Evolutionary conservation across 2,797 vertebrate genomes (phyloP).

Genomic region (Trachurus trachurus): DNA sequence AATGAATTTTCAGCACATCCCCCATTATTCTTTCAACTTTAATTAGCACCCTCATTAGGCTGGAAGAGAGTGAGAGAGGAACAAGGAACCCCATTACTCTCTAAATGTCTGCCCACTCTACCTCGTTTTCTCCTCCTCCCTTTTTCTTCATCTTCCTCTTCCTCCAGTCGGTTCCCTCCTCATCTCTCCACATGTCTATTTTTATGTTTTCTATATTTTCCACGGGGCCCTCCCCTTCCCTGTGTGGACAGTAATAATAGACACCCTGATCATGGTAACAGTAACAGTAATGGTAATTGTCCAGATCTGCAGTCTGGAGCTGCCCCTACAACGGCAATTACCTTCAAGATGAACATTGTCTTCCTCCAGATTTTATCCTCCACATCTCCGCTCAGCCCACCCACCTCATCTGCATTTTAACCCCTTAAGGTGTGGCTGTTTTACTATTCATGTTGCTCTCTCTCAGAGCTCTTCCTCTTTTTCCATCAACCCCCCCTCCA

Average conservation of each 20-base stretch:
- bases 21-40: slow-evolving; percentile 71
- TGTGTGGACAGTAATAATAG: slow-evolving; percentile 35
- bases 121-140: slow-evolving; percentile 52
- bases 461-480: slow-evolving; percentile 28
- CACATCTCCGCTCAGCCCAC: slow-evolving; percentile 41
- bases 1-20: slow-evolving; percentile 71
- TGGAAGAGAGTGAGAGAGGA: slow-evolving; percentile 68
- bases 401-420: slow-evolving; percentile 73
- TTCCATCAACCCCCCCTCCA: slow-evolving; percentile 14
- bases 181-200: slow-evolving; percentile 28
- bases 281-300: slow-evolving; percentile 51
- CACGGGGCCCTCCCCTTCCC: neutral
- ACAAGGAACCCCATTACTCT: slow-evolving; percentile 70
- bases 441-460: slow-evolving; percentile 51
- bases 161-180: slow-evolving; percentile 33
- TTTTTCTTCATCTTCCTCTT: slow-evolving; percentile 48
- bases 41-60: slow-evolving; percentile 82
- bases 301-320: slow-evolving; percentile 25
- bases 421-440: slow-evolving; percentile 55
- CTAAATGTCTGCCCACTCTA: slow-evolving; percentile 66
- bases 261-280: slow-evolving; percentile 35
- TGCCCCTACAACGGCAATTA: slow-evolving; percentile 33
- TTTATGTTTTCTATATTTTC: slow-evolving; percentile 8
- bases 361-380: slow-evolving; percentile 58
- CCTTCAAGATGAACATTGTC: slow-evolving; percentile 50